Evolutionary conservation across 2,797 vertebrate genomes (phyloP), one percentile per base, ranked within the genome.

Genomic region (Manis javanica): DNA sequence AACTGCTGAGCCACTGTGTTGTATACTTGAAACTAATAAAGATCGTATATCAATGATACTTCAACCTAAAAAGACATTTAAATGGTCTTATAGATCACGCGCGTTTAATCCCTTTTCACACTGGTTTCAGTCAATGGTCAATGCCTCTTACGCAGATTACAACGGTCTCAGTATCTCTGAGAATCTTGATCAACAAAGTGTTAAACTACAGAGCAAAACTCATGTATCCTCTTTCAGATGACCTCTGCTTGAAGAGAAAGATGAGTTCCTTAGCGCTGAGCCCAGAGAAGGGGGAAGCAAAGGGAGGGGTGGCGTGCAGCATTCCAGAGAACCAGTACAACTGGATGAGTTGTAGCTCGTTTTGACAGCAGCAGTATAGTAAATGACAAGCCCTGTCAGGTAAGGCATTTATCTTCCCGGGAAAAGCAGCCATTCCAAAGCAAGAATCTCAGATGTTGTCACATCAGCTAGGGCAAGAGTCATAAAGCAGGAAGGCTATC

Each of bases 361-460:
- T 66, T n/a, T 71, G 93, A 97, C 85, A 90, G 90, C 61, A 18
- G 68, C 53, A 7, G 34, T 10, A 59, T 6, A 42, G 42, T 61
- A 87, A 91, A 87, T 46, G 95, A 96, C 96, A 95, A 93, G 91
- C 42, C 46, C 16, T 37, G 92, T 87, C 95, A 97, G 87, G 93
- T 92, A 75, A 77, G 5, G 2, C 84, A 78, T 90, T 91, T 51
- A 66, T 85, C 53, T 84, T 55, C 96, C 74, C 1, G 7, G 2
- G 0, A 53, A 94, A 92, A 7, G 66, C 66, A 1, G 96, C 69
- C 24, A 94, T 87, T 53, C 71, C 91, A 66, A 90, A 94, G 90
- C 59, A 71, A 86, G 74, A 87, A 64, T 96, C 94, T 94, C 91
- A 90, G 90, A 29, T 78, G 42, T 6, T 75, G 69, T 71, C 92